These are phyloP conservation scores for Stigmatopora nigra DNA, from an alignment of 2,113 vertebrate genomes.

Conservation along the genomic window DNA sequence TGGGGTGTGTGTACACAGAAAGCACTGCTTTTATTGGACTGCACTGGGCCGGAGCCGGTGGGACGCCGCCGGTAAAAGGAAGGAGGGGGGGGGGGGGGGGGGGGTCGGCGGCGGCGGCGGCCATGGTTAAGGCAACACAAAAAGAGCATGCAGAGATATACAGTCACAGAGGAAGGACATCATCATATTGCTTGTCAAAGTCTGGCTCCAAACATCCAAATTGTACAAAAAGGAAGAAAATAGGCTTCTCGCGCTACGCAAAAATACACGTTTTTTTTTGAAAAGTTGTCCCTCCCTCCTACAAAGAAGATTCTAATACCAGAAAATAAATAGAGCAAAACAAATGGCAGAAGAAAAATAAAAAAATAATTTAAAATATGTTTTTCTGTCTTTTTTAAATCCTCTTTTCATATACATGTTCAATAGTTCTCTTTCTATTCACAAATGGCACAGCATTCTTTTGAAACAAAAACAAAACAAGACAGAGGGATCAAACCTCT, in stretches of 20 bases:
- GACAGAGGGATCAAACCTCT: constrained; percentile 87
- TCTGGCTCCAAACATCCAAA: constrained; percentile 86
- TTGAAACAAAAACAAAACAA: constrained; percentile 83
- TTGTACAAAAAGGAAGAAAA: constrained; percentile 98
- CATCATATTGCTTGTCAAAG: constrained; percentile 98
- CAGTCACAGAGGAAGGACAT: constrained; percentile 79
- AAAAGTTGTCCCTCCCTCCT: constrained; percentile 74
- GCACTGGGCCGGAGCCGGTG: constrained; percentile 73
- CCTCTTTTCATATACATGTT: constrained; percentile 87
- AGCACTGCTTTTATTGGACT: constrained; percentile 97
- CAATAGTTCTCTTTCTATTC: constrained; percentile 99
- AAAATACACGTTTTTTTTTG: constrained; percentile 81
- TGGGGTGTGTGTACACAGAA: constrained; percentile 74
- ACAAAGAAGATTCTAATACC: constrained; percentile 99
- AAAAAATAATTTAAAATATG: constrained; percentile 99
- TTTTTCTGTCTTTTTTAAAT: constrained; percentile 26
- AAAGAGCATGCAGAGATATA: constrained; percentile 89
- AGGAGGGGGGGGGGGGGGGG: constrained; percentile 32
- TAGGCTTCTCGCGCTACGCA: constrained; percentile 98
- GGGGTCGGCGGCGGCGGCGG: constrained; percentile 78
- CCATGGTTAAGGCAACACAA: constrained; percentile 88
- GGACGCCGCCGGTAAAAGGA: constrained; percentile 72
- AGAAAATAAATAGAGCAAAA: constrained; percentile 99
- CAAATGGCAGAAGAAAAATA: constrained; percentile 70
- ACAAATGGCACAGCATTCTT: constrained; percentile 99